Evolutionary conservation across 1,140 invertebrate species (phyloP), one percentile per base, ranked within the genome.

Genomic region (Zaprionus ghesquierei): DNA sequence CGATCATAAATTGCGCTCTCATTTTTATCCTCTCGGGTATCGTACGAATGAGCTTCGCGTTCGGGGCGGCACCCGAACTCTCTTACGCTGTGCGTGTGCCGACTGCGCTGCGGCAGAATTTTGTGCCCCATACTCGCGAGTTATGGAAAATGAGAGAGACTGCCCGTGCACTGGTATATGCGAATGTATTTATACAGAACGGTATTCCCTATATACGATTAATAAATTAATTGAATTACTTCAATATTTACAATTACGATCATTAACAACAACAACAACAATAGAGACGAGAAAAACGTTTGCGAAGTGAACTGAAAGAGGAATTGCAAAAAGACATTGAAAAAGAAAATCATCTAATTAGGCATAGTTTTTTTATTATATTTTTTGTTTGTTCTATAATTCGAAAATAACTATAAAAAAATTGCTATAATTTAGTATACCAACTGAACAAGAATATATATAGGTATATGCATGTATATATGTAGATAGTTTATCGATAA

Each of bases 241-340:
- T 61, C 31, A 51, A 35, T 62, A 62, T 62, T 35, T 62, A 62
- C 60, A 62, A 51, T 60, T 60, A 60, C 8, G 61, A 13, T 10
- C 53, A n/a, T n/a, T n/a, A 35, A 65, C 25, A 50, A 41, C 10
- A 29, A 23, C 18, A 38, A 55, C 31, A 27, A 50, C 50, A 51
- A 62, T 5, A 38, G 15, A 20, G 35, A 22, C 44, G 31, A 60
- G 49, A 22, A 25, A 44, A 35, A 13, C 8, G n/a, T 12, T 15
- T 12, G 13, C n/a, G 6, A 44, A 44, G 6, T 13, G 27, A 50
- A 50, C 41, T 49, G n/a, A 58, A 44, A 15, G 13, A 46, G 29
- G 6, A 50, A 44, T 15, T 25, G 12, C 33, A 44, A 60, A 27
- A 20, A 50, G 20, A n/a, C 2, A 54, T n/a, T n/a, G 15, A 31